These are phyloP conservation scores for Neoitamus cyanurus DNA, from an alignment of 2,888 invertebrate genomes.

Conservation along the genomic window DNA sequence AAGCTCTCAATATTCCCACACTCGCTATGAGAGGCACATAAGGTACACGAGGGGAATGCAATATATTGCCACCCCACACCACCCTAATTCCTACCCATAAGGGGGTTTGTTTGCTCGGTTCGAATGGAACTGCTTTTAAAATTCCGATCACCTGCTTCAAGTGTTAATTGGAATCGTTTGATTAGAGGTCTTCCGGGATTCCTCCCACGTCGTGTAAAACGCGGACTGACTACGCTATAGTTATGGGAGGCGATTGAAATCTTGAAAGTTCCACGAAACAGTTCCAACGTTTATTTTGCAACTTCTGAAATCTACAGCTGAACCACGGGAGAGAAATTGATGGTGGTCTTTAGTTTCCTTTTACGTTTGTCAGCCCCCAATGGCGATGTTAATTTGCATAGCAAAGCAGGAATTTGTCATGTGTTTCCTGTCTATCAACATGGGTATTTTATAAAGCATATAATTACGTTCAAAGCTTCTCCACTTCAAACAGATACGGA, in stretches of 20 bases:
- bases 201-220: slow-evolving; percentile 24
- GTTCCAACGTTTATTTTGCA: background rate
- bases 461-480: background rate
- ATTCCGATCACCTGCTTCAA: slow-evolving; percentile 22
- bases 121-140: background rate
- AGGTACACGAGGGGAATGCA: background rate
- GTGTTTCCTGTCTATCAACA: background rate
- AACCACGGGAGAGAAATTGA: background rate
- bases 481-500: too few species aligned
- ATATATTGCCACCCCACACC: background rate
- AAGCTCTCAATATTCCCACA: background rate
- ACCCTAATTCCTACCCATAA: background rate
- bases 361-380: background rate
- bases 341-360: background rate
- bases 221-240: background rate
- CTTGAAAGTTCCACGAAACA: background rate
- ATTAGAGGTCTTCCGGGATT: slow-evolving; percentile 28
- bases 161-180: slow-evolving; percentile 45
- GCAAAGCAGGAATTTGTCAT: background rate
- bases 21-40: background rate
- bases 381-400: background rate
- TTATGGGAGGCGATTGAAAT: background rate
- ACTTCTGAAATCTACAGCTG: background rate
- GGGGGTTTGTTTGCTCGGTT: background rate
- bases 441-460: background rate